These are phyloP conservation scores for Psittacula derbiana DNA, from an alignment of 2,797 vertebrate species.

Conservation along the genomic window DNA sequence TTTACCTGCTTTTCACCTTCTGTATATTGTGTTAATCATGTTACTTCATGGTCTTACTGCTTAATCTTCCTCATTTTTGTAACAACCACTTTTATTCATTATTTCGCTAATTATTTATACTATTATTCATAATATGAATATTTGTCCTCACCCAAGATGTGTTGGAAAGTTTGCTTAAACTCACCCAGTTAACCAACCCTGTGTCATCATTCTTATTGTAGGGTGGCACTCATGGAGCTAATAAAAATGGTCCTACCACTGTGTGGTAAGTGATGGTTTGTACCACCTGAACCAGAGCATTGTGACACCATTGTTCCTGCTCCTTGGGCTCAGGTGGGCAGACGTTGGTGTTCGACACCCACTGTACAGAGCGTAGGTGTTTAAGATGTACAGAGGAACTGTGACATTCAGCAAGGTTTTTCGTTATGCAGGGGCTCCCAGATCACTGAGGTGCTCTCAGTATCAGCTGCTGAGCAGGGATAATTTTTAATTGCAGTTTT, in stretches of 20 bases:
- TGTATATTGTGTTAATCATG: not conserved
- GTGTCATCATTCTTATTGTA: not conserved
- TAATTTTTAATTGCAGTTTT: not conserved
- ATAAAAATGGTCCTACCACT: not conserved
- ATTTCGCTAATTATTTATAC: not conserved
- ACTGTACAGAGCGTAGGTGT: not conserved
- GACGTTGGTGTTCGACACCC: not conserved
- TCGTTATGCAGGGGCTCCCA: not conserved
- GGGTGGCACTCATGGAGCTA: not conserved
- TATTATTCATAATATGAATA: not conserved
- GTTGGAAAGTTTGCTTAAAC: not conserved
- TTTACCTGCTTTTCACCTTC: not conserved
- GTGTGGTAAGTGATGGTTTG: not conserved
- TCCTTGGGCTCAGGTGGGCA: not conserved
- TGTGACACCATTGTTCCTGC: rapidly evolving
- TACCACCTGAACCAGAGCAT: not conserved
- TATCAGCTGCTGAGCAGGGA: not conserved
- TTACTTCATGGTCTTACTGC: not conserved
- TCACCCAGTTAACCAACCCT: not conserved
- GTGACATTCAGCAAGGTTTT: not conserved
- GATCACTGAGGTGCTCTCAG: rapidly evolving
- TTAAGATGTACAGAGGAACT: not conserved
- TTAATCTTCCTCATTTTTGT: not conserved
- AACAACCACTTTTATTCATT: not conserved
- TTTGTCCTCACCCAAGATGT: not conserved